A percentile compares a stretch with the other conserved stretches of the same genome.
phyloP scores from a whole-genome alignment of 2,888 invertebrate species.

The Sialis fuliginosa region DNA sequence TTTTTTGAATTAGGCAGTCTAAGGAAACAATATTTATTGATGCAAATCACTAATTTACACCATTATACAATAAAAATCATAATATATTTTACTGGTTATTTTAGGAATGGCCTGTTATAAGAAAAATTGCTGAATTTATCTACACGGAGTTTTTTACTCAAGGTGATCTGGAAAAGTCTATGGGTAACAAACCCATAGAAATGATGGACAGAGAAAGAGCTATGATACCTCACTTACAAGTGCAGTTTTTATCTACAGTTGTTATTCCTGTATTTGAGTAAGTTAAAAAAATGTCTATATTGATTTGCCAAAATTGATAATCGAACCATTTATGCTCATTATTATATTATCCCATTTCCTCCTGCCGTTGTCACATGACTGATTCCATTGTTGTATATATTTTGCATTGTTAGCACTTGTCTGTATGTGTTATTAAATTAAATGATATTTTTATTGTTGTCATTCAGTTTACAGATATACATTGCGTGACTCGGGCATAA shows the following conservation, averaged over 20 bases:
- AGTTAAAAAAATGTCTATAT: constrained; percentile 1
- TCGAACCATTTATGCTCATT: no score
- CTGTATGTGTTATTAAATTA: no score
- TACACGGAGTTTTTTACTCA: constrained; percentile 76
- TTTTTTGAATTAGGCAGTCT: no score
- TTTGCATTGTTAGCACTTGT: no score
- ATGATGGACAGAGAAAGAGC: constrained; percentile 75
- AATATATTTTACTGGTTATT: background rate
- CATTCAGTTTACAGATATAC: no score
- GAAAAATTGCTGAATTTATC: constrained; percentile 25
- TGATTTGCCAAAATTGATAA: background rate
- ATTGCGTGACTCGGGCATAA: no score
- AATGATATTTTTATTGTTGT: no score
- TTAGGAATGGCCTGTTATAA: constrained; percentile 32
- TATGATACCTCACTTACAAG: constrained; percentile 64
- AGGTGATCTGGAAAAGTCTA: constrained; percentile 67
- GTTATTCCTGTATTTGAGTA: constrained; percentile 34
- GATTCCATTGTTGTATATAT: no score
- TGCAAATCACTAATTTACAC: background rate
- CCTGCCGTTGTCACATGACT: no score
- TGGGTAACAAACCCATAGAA: constrained; percentile 49
- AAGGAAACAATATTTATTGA: no score
- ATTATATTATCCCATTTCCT: no score
- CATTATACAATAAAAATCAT: background rate
- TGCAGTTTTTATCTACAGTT: constrained; percentile 42